Evolutionary conservation across 2,797 vertebrate species (phyloP), one percentile per base, ranked within the genome.

Genomic region (Neosilurus hyrtlii): DNA sequence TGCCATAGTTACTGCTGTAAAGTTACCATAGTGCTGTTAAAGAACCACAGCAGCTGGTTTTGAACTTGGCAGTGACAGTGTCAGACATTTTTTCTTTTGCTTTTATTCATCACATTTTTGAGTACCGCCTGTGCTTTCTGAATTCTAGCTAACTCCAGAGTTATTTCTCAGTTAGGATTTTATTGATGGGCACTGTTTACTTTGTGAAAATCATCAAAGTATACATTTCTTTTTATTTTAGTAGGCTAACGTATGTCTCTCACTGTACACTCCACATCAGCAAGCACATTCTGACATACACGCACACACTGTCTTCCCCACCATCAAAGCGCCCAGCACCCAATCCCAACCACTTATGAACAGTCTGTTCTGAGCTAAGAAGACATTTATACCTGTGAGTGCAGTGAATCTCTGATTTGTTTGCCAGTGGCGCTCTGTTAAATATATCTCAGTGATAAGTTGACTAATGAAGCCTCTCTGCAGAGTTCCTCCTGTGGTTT

Each of bases 1-100:
- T 49, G 52, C 68, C 79, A 79, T 84, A 85, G 90, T 93, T 87
- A 89, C 92, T 90, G 90, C 89, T 87, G 91, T 82, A 86, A 91
- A 86, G 91, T 92, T 90, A 80, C 91, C 86, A 88, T 92, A 88
- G 90, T 56, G n/a, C 86, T 65, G 35, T 22, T 62, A 22, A 61
- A 80, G 80, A 77, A 79, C 85, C 37, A 54, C 37, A 12, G 68
- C 76, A 71, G 78, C 73, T 82, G 59, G 35, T 57, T 82, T 26
- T 71, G 35, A 65, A n/a, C 62, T 81, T 22, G 72, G 37, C 77
- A 84, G 59, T 52, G n/a, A 63, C 35, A 59, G 73, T 80, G 49
- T 68, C 26, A 54, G 37, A 35, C 30, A 35, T 63, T 24, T 22
- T 26, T 51, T 72, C 59, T 51, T 24, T 63, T 51, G 66, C 30